A percentile compares a stretch with the other conserved stretches of the same genome.
Evolutionary conservation across 2,888 invertebrate species (phyloP).

Genomic region (Sarcophaga rosellei): DNA sequence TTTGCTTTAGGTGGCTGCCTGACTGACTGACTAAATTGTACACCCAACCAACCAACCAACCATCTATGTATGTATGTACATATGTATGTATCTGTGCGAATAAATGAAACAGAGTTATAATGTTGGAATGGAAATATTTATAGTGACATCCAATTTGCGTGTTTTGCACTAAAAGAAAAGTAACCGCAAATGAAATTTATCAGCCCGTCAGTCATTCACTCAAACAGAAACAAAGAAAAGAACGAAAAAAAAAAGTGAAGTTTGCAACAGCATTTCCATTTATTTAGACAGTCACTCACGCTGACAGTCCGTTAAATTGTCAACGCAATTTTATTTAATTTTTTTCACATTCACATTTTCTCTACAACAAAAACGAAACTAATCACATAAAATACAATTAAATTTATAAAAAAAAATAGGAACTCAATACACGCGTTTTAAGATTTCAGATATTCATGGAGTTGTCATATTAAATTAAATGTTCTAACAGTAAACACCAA

Average conservation of each 20-base stretch:
- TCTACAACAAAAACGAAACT: conserved; percentile 66
- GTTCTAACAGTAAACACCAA: background rate
- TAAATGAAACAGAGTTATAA: conserved; percentile 6
- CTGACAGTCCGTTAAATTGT: conserved; percentile 74
- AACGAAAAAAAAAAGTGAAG: background rate
- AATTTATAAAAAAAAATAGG: background rate
- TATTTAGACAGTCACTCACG: conserved; percentile 50
- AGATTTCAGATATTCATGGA: conserved; percentile 5
- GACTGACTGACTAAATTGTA: background rate
- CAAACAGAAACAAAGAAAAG: background rate
- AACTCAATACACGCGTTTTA: no score
- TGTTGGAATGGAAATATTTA: conserved; percentile 73
- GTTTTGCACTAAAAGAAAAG: conserved; percentile 65
- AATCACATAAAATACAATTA: conserved; percentile 54
- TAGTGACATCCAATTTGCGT: conserved; percentile 79
- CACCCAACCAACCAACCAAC: background rate
- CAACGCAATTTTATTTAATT: conserved; percentile 70
- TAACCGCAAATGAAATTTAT: conserved; percentile 73
- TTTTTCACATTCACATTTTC: background rate
- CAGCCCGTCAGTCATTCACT: conserved; percentile 67
- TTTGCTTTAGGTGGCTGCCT: conserved; percentile 16
- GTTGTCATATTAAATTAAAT: conserved; percentile 24
- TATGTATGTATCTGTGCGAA: background rate
- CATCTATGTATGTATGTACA: background rate
- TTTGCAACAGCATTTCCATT: conserved; percentile 64